Evolutionary conservation across 2,113 vertebrate species (phyloP), one percentile per base, ranked within the genome.

Genomic region (Dryoscopus gambensis): DNA sequence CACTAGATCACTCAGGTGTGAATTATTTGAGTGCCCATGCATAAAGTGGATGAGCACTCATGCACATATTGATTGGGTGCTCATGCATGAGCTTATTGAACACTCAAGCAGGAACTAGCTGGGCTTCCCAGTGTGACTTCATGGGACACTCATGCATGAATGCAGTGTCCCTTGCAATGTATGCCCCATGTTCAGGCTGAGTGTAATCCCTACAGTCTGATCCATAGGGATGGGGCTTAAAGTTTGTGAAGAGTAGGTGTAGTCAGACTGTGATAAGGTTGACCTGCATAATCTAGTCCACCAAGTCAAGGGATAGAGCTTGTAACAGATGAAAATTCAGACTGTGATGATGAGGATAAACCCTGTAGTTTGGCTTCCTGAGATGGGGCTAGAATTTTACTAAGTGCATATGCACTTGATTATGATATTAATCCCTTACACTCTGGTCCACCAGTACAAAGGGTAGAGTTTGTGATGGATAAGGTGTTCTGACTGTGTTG

Each of bases 1-100:
- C 2, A 13, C 47, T 11, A 33, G 42, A 37, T 44, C 0, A 0
- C 25, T 85, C 22, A 13, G 57, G 15, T 73, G 52, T 71, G 56
- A 87, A 39, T 82, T 74, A 39, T 68, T 74, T 68, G 39, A 46
- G 33, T 68, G 37, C 17, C 53, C 70, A 64, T 91, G 87, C 82
- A 60, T 89, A 9, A 84, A 31, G 24, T 81, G 52, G 52, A 22
- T 62, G 37, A 37, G 57, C 63, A 57, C 23, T 80, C 67, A 80
- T 90, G 91, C 80, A 86, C 3, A 0, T 39, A 18, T 44, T 76
- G 47, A 25, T 27, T 74, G 56, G 39, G 56, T 93, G 42, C 56
- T 84, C 80, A 78, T 91, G 95, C 87, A 82, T 0, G 0, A 82
- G 27, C 2, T 56, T 40, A 15, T 0, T 71, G 52, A 70, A 68